These are phyloP conservation scores for Ashinkailepas kermadecensis DNA, from an alignment of 2,888 invertebrate genomes.

Conservation along the genomic window DNA sequence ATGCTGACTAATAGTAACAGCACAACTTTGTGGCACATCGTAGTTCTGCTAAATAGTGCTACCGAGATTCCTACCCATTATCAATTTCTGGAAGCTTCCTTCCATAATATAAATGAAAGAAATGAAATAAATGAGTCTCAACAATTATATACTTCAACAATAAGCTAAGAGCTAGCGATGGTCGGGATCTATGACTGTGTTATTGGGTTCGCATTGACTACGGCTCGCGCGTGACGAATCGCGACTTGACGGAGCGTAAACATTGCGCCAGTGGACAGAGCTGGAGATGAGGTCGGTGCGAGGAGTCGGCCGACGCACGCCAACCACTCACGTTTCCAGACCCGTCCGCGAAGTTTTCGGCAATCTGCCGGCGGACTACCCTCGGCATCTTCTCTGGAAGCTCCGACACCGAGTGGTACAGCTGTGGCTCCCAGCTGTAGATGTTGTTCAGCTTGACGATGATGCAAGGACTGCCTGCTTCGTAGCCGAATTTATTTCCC, in stretches of 20 bases:
- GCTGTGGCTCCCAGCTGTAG: constrained; percentile 75
- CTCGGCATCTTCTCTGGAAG: constrained; percentile 67
- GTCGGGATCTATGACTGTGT: no score
- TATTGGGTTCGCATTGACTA: no score
- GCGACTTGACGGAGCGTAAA: background rate
- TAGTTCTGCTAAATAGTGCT: no score
- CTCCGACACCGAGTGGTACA: constrained; percentile 61
- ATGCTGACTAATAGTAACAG: no score
- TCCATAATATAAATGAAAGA: no score
- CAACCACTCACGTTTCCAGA: background rate
- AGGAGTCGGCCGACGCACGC: background rate
- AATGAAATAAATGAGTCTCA: no score
- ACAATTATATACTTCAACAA: no score
- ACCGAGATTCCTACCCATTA: no score
- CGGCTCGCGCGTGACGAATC: background rate
- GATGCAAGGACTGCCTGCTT: constrained; percentile 79
- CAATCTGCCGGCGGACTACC: constrained; percentile 63
- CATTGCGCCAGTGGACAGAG: background rate
- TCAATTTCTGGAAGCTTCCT: no score
- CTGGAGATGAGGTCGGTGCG: background rate
- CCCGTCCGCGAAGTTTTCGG: constrained; percentile 39
- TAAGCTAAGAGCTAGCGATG: no score
- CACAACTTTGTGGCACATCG: no score
- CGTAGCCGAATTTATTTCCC: constrained; percentile 75
- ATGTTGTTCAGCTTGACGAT: constrained; percentile 96